A percentile compares a stretch with the other conserved stretches of the same genome.
These are phyloP conservation scores for Linyphia triangularis DNA, from an alignment of 2,888 invertebrate species.

Conservation along the genomic window DNA sequence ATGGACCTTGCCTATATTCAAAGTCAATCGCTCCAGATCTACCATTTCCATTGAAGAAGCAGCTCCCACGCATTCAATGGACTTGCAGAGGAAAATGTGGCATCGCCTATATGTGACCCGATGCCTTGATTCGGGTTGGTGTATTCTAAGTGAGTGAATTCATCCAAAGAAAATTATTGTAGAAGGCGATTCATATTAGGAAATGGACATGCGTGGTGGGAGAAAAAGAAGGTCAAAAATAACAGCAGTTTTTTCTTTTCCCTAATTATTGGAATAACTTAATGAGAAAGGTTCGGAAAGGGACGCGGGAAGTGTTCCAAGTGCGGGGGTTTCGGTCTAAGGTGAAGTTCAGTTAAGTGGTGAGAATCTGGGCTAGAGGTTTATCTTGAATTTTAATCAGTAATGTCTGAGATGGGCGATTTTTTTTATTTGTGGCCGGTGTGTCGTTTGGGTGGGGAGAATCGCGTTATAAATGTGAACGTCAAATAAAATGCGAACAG, in stretches of 20 bases:
- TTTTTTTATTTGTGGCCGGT: background rate
- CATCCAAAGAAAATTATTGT: background rate
- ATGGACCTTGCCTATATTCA: background rate
- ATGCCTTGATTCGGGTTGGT: background rate
- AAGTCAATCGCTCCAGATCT: conserved; percentile 37
- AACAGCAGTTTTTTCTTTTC: background rate
- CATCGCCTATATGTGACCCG: conserved; percentile 30
- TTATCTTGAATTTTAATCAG: conserved; percentile 11
- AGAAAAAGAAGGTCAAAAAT: conserved; percentile 42
- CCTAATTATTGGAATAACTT: background rate
- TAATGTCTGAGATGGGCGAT: background rate
- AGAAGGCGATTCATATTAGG: background rate
- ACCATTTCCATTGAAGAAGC: background rate
- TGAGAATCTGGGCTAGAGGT: conserved; percentile 4
- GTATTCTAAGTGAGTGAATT: background rate
- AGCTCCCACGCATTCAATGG: conserved; percentile 27
- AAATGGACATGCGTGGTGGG: background rate
- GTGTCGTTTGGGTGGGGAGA: too few species aligned
- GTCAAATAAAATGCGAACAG: too few species aligned
- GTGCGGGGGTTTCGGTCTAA: background rate
- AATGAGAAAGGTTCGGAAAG: background rate
- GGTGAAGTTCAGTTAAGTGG: conserved; percentile 29
- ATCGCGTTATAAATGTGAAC: too few species aligned
- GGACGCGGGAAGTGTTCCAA: background rate
- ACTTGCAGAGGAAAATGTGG: background rate